These are phyloP conservation scores for Orius insidiosus DNA, from an alignment of 1,140 invertebrate species.

Conservation along the genomic window DNA sequence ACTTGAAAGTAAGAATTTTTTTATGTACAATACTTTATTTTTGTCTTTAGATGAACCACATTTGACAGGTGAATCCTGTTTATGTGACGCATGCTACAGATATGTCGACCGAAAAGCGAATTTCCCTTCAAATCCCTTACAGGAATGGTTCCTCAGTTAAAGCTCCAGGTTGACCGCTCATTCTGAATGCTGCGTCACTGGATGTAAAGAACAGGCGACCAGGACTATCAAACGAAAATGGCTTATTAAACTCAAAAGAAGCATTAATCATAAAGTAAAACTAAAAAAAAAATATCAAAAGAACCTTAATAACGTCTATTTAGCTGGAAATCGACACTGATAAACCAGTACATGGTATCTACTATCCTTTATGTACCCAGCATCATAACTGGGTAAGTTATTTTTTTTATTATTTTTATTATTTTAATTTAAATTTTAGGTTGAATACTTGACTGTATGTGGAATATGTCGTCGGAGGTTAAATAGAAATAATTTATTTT, in stretches of 20 bases:
- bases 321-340: constrained; percentile 39
- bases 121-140: constrained; percentile 31
- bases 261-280: constrained; percentile 48
- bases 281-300: too few species aligned
- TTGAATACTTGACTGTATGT: constrained; percentile 54
- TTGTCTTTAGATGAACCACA: constrained; percentile 47
- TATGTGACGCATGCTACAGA: constrained; percentile 69
- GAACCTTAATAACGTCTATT: too few species aligned
- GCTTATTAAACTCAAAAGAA: constrained; percentile 51
- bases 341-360: constrained; percentile 32
- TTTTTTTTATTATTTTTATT: neutral
- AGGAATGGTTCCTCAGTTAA: constrained; percentile 1
- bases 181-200: constrained; percentile 36
- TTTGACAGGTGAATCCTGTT: constrained; percentile 57
- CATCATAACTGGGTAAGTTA: constrained; percentile 29
- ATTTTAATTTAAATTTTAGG: constrained; percentile 9
- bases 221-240: constrained; percentile 58
- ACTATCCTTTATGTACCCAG: constrained; percentile 30
- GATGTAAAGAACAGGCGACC: constrained; percentile 42
- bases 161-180: constrained; percentile 21
- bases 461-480: constrained; percentile 53
- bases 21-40: neutral
- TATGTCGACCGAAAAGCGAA: constrained; percentile 63
- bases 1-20: constrained; percentile 31
- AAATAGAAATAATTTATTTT: constrained; percentile 36